Evolutionary conservation across 2,888 invertebrate genomes (phyloP).

Genomic region (Steinernema scapterisci): DNA sequence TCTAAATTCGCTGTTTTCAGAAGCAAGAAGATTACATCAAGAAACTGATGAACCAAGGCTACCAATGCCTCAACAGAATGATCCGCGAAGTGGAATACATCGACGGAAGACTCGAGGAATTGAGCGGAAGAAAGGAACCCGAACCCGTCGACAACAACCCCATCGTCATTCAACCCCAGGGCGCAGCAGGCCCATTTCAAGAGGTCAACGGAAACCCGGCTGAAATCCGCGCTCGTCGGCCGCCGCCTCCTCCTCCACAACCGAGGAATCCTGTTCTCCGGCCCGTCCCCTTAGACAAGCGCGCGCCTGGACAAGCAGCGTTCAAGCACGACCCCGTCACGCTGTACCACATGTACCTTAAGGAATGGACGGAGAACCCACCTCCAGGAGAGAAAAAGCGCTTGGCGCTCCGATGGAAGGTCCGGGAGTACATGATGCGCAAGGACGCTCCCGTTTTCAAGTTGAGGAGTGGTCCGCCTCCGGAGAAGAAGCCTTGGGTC

Average conservation of each 20-base stretch:
- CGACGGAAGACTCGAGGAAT: neutral
- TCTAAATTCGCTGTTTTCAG: neutral
- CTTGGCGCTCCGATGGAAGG: slow-evolving; percentile 60
- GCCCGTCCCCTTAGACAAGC: slow-evolving; percentile 35
- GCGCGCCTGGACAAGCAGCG: slow-evolving; percentile 54
- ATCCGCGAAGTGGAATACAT: slow-evolving; percentile 8
- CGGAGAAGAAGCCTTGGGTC: slow-evolving; percentile 13
- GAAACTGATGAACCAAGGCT: slow-evolving; percentile 6
- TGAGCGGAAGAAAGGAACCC: neutral
- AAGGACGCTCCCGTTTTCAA: slow-evolving; percentile 45
- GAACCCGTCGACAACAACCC: neutral
- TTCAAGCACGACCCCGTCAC: slow-evolving; percentile 61
- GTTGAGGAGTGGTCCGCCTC: neutral
- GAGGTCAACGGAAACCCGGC: neutral
- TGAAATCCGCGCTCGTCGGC: neutral
- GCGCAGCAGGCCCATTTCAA: neutral
- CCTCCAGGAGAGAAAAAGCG: slow-evolving; percentile 59
- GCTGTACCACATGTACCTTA: slow-evolving; percentile 52
- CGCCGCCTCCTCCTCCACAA: neutral
- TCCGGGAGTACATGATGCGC: slow-evolving; percentile 58
- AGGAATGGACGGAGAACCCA: slow-evolving; percentile 60
- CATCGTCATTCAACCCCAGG: neutral
- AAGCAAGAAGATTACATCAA: neutral
- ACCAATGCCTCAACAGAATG: slow-evolving; percentile 5
- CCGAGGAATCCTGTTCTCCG: slow-evolving; percentile 45